Evolutionary conservation across 92 coral and sea anemone genomes (phyloP), one percentile per base, ranked within the genome.

Genomic region (Umimayanthus chanpuru): DNA sequence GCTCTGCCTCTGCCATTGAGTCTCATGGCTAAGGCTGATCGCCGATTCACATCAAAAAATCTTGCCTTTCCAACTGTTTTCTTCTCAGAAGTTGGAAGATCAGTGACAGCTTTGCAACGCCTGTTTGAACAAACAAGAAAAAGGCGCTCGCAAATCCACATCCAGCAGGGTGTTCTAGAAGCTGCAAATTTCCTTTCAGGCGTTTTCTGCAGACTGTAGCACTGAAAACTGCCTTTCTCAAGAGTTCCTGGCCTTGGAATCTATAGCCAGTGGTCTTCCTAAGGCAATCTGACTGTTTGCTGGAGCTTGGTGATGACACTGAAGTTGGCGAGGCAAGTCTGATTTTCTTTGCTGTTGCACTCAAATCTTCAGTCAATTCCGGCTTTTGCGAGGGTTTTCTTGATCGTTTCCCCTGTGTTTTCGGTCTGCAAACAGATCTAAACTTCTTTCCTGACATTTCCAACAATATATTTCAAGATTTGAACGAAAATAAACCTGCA

Each of bases 61-160:
- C 9, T 8, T 1, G 50, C 50, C 9, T 44, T 44, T 8, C 11
- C 50, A 44, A 44, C 50, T 44, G 81, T 55, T 70, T 80, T 90
- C 85, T 74, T 90, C n/a, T 90, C 85, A n/a, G 93, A 87, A 12
- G 93, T 90, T 23, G 87, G 90, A 18, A 90, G 73, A 14, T 90
- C 93, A 15, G 85, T 87, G 25, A 73, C 36, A 6, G 93, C 90
- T 38, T 85, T 75, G 55, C 93, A 90, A 3, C 29, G 41, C 8
- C 81, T 90, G 78, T 87, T 86, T 41, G 93, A 82, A 49, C 90
- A 90, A 56, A 79, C 68, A 41, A 86, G 85, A 32, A 90, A 14
- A 50, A 86, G 5, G 90, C 86, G 11, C 92, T 79, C 32, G 89
- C 89, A 80, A 90, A 21, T 50, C 92, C 89, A 79, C 92, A 90